Percentiles rank a stretch among this genome's conserved stretches.
phyloP scores from a whole-genome alignment of 2,113 vertebrate genomes.

The Erpornis zantholeuca region DNA sequence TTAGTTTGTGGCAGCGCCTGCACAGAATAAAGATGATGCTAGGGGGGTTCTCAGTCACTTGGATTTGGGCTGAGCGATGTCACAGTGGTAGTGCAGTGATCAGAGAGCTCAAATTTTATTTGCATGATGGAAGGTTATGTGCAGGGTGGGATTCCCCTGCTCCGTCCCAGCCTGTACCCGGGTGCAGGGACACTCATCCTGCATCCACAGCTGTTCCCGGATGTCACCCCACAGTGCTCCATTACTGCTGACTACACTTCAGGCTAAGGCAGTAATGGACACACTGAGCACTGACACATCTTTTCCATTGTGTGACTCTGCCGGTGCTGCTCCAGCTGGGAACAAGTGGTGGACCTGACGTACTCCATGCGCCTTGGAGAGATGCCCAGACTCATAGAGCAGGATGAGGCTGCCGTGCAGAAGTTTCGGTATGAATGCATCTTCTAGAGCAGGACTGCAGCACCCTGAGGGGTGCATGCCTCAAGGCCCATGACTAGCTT shows the following conservation, averaged over 20 bases:
- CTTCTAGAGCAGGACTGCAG: not conserved
- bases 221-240: not conserved
- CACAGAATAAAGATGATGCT: not conserved
- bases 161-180: not conserved
- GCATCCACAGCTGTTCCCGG: not conserved
- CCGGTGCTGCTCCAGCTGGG: conserved; percentile 78
- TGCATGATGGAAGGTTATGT: not conserved
- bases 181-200: not conserved
- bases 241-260: not conserved
- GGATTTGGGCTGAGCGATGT: not conserved
- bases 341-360: conserved; percentile 90
- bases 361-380: conserved; percentile 81
- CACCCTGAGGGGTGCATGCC: fast-evolving
- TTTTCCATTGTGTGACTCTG: not conserved
- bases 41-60: fast-evolving
- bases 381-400: conserved; percentile 74
- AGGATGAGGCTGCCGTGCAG: conserved; percentile 79
- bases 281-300: not conserved
- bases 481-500: not conserved
- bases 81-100: fast-evolving
- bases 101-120: not conserved
- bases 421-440: conserved; percentile 82
- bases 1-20: not conserved
- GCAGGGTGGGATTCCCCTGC: not conserved
- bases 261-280: not conserved